phyloP scores from a whole-genome alignment of 2,113 vertebrate genomes.

The Perca schrenkii region DNA sequence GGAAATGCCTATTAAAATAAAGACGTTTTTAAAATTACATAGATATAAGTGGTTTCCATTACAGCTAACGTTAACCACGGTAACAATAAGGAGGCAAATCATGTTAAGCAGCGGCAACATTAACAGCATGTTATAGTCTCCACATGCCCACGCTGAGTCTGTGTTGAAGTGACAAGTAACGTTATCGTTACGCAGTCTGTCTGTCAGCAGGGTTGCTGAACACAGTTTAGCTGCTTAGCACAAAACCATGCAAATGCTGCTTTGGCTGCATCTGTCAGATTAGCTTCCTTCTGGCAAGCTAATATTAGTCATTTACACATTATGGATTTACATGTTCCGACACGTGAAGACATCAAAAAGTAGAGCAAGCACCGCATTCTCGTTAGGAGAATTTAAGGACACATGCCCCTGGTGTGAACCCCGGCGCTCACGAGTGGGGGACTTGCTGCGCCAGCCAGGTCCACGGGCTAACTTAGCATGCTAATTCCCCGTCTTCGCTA shows the following conservation, averaged over 20 bases:
- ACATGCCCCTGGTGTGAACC: slow-evolving; percentile 77
- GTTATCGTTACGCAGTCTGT: slow-evolving; percentile 47
- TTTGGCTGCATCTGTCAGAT: slow-evolving; percentile 21
- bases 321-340: neutral
- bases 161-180: slow-evolving; percentile 55
- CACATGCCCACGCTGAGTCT: slow-evolving; percentile 3
- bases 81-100: neutral
- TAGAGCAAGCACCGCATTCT: slow-evolving; percentile 6
- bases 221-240: slow-evolving; percentile 66
- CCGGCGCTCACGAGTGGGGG: slow-evolving; percentile 45
- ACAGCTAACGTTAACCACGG: neutral
- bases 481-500: slow-evolving; percentile 72
- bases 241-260: slow-evolving; percentile 43
- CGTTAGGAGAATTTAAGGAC: slow-evolving; percentile 56
- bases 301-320: slow-evolving; percentile 38
- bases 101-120: neutral
- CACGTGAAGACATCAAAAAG: neutral
- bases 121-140: slow-evolving; percentile 2
- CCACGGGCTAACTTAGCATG: slow-evolving; percentile 79
- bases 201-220: slow-evolving; percentile 42
- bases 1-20: neutral
- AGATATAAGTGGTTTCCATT: neutral
- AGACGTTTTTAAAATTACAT: neutral
- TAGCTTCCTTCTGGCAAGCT: slow-evolving; percentile 62
- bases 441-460: slow-evolving; percentile 65